These are phyloP conservation scores for Pentalonia nigronervosa DNA, from an alignment of 1,140 invertebrate species.

Conservation along the genomic window DNA sequence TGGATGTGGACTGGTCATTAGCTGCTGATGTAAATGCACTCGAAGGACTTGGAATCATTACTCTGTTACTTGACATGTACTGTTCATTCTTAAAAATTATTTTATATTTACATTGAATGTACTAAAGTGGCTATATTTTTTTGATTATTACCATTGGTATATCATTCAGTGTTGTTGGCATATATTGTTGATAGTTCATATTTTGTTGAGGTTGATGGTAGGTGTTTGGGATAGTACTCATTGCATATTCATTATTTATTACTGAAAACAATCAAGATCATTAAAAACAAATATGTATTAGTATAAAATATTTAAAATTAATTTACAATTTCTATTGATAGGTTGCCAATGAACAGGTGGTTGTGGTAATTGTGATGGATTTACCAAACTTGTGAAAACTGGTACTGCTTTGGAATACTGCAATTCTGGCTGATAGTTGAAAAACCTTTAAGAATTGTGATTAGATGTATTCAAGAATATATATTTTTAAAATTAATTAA, in stretches of 20 bases:
- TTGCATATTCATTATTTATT: not conserved
- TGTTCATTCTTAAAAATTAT: constrained; percentile 52
- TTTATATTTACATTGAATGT: constrained; percentile 46
- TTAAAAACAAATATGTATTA: not conserved
- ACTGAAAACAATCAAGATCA: not conserved
- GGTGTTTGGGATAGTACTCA: not conserved
- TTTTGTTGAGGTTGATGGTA: constrained; percentile 30
- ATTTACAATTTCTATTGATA: constrained; percentile 34
- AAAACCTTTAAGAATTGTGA: constrained; percentile 22
- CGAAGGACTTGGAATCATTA: constrained; percentile 54
- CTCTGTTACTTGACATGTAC: constrained; percentile 31
- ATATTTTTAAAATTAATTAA: not conserved
- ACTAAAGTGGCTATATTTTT: constrained; percentile 4
- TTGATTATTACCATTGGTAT: constrained; percentile 37
- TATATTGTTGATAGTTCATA: constrained; percentile 24
- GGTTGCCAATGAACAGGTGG: constrained; percentile 49
- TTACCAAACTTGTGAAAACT: constrained; percentile 28
- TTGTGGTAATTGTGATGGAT: constrained; percentile 46
- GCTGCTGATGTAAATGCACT: constrained; percentile 47
- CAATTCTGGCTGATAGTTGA: constrained; percentile 40
- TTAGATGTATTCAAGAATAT: not conserved
- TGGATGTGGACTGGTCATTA: constrained; percentile 7
- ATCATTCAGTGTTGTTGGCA: not conserved
- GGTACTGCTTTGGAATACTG: constrained; percentile 29
- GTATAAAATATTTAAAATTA: not conserved